A percentile compares a stretch with the other conserved stretches of the same genome.
Conservation (phyloP, 2,113 vertebrate species). For the Promerops cafer region DNA sequence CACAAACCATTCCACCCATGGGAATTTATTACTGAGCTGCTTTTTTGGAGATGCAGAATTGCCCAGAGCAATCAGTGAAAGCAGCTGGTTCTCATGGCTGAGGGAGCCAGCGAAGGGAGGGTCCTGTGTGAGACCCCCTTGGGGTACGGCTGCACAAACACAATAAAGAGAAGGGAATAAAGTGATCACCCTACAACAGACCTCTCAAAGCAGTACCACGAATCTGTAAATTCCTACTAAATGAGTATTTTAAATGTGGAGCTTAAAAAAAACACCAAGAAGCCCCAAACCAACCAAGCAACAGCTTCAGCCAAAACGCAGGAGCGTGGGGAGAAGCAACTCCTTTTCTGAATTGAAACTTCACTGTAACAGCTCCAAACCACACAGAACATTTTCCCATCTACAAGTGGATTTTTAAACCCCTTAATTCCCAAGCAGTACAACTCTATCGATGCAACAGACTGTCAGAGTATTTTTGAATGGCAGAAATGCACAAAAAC, state of each 20-base stretch:
- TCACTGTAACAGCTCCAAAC: neutral
- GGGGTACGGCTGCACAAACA: accelerated
- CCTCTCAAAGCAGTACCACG: neutral
- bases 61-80: neutral
- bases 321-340: neutral
- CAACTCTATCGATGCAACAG: neutral
- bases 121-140: accelerated
- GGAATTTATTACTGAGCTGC: neutral
- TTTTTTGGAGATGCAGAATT: neutral
- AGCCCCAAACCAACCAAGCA: neutral
- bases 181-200: neutral
- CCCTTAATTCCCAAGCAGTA: neutral
- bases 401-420: neutral
- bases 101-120: neutral
- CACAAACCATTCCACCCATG: neutral
- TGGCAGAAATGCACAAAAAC: neutral
- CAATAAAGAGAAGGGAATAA: neutral
- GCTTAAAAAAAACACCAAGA: neutral
- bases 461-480: neutral
- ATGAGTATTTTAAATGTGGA: neutral
- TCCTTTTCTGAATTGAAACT: neutral
- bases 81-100: neutral
- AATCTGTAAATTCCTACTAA: neutral
- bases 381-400: neutral
- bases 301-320: neutral